These are phyloP conservation scores for Spialia ferax DNA, from an alignment of 2,888 invertebrate genomes.

Conservation along the genomic window DNA sequence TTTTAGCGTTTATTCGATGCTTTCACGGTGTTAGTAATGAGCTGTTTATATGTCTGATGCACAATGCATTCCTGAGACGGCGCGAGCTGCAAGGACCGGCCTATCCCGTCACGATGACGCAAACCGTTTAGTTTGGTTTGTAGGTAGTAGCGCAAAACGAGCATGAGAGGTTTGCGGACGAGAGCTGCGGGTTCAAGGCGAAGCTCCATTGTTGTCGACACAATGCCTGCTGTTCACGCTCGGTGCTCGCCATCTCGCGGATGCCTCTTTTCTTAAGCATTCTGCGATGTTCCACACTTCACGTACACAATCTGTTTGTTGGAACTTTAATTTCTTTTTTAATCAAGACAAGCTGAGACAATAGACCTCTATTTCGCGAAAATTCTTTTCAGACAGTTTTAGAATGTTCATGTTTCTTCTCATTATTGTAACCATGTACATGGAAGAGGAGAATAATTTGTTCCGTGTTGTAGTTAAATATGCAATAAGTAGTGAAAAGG, in stretches of 20 bases:
- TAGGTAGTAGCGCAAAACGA: slow-evolving; percentile 17
- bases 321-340: not conserved
- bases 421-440: not conserved
- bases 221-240: slow-evolving; percentile 34
- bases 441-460: not conserved
- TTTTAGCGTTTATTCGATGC: no score
- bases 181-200: slow-evolving; percentile 47
- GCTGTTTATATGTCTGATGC: not conserved
- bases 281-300: not conserved
- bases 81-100: slow-evolving; percentile 10
- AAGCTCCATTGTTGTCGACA: slow-evolving; percentile 34
- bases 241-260: slow-evolving; percentile 13
- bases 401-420: no score
- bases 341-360: not conserved
- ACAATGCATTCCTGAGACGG: slow-evolving; percentile 3
- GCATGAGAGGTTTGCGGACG: slow-evolving; percentile 17
- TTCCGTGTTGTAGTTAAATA: not conserved
- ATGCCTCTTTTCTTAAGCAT: slow-evolving; percentile 24
- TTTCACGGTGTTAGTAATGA: no score
- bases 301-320: not conserved
- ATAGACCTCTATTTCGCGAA: not conserved
- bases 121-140: slow-evolving; percentile 5
- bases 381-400: no score
- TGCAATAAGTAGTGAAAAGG: not conserved
- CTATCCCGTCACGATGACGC: slow-evolving; percentile 29